Evolutionary conservation across 2,113 vertebrate species (phyloP).

Genomic region (Ophthalmolycus amberensis): DNA sequence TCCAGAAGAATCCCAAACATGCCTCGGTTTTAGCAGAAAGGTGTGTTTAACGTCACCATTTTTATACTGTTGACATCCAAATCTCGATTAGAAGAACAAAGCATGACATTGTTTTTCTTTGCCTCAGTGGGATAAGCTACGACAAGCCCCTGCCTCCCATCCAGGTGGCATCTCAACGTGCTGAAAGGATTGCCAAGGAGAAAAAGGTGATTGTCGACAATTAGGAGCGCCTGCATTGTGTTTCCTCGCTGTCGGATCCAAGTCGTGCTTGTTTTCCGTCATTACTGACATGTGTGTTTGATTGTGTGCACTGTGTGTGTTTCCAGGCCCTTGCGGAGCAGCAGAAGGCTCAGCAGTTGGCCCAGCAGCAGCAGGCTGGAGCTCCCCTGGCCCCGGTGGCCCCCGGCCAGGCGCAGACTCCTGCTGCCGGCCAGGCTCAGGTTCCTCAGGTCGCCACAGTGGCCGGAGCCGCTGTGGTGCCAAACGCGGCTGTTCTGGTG

Average conservation of each 20-base stretch:
- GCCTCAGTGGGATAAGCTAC: constrained; percentile 90
- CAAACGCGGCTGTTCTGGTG: constrained; percentile 92
- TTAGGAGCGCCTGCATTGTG: background rate
- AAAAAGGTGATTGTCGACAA: constrained; percentile 82
- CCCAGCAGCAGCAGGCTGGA: constrained; percentile 85
- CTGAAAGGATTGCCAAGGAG: constrained; percentile 93
- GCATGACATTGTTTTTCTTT: background rate
- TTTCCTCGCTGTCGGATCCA: background rate
- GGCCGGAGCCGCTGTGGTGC: constrained; percentile 86
- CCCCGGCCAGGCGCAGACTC: constrained; percentile 79
- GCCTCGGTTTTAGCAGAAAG: constrained; percentile 93
- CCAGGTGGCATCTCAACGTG: constrained; percentile 92
- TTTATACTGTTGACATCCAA: background rate
- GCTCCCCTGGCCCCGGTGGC: constrained; percentile 77
- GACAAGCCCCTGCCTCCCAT: constrained; percentile 93
- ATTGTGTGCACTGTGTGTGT: constrained; percentile 16
- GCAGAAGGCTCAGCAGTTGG: constrained; percentile 89
- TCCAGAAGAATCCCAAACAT: constrained; percentile 96
- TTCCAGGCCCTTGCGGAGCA: constrained; percentile 90
- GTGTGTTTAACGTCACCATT: constrained; percentile 66
- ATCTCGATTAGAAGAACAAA: background rate
- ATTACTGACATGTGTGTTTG: background rate
- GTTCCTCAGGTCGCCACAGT: constrained; percentile 87
- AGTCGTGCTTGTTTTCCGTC: background rate
- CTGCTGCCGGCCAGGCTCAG: constrained; percentile 77